Base-by-base conservation (phyloP, 2,797 vertebrate species). In the Clamator glandarius region DNA sequence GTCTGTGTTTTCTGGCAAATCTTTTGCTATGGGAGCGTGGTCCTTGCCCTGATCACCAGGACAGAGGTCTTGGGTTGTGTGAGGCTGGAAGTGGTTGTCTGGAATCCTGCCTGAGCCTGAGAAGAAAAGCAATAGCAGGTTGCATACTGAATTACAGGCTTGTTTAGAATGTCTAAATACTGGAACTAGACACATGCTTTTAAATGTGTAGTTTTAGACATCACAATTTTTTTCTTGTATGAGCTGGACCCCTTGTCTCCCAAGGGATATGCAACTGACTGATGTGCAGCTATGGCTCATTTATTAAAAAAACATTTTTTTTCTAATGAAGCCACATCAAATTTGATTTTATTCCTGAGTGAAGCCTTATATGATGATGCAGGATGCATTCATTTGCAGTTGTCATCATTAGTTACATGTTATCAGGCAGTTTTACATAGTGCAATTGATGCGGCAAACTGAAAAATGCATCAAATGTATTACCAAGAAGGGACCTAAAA, bases 101-200 rank as follows among this genome's bases (percentile, higher is more conserved):
- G 46, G 54, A 11, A 28, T 67, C 33, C 55, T 61, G 23, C 20
- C 24, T 3, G 42, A 31, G 50, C 18, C 21, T 18, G 23, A 6
- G 28, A 15, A 25, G 28, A 9, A 16, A 25, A 48, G 58, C 26
- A 57, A 8, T 2, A 24, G 48, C 39, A 59, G 25, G 2, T 14
- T 1, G 8, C 35, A 29, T 8, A 5, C 1, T 3, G 33, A 21
- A 7, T 2, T 11, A 5, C 11, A 2, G 12, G 5, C 12, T 42
- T 15, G 1, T 10, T 31, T 1, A 7, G 8, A 26, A 9, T 2
- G 8, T 21, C 44, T 39, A 12, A 31, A 11, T 3, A 9, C 36
- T 74, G 67, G 33, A 17, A 12, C 29, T 1, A 33, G 51, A 5
- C 51, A 2, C 8, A 5, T 8, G 20, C 6, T 11, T 59, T 25